These are phyloP conservation scores for Harpegnathos saltator DNA, from an alignment of 1,140 invertebrate genomes.

Conservation along the genomic window DNA sequence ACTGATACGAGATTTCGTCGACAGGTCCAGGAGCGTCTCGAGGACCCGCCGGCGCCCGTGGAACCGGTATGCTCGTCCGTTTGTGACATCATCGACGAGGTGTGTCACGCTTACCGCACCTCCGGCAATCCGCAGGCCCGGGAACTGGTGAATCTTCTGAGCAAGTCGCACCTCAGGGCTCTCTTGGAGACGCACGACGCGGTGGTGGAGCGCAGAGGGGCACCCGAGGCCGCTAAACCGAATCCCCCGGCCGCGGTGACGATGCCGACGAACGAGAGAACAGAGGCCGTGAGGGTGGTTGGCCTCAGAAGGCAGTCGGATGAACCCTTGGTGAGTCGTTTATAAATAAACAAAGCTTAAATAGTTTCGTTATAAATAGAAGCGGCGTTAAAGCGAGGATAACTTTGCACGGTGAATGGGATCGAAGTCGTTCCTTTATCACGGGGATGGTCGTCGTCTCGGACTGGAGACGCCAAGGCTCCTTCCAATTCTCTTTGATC, in stretches of 20 bases:
- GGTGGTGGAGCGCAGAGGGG: conserved; percentile 86
- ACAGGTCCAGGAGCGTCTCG: conserved; percentile 83
- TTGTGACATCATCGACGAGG: conserved; percentile 80
- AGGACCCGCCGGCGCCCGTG: conserved; percentile 78
- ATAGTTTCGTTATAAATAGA: neutral
- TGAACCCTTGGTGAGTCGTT: conserved; percentile 92
- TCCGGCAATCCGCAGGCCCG: conserved; percentile 75
- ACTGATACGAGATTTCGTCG: conserved; percentile 39
- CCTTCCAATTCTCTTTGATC: no score
- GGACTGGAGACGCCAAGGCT: no score
- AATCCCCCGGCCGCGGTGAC: conserved; percentile 48
- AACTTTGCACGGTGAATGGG: no score
- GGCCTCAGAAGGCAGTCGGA: conserved; percentile 94
- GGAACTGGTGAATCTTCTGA: conserved; percentile 79
- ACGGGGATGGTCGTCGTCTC: no score
- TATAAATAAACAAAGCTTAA: neutral
- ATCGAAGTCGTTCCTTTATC: no score
- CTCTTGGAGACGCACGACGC: conserved; percentile 91
- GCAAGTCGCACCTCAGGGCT: conserved; percentile 78
- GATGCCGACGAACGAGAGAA: conserved; percentile 83
- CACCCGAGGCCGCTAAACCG: conserved; percentile 60
- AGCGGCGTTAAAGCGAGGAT: no score
- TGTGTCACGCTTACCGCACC: conserved; percentile 74
- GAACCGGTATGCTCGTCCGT: conserved; percentile 80
- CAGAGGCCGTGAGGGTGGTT: conserved; percentile 92